phyloP scores from a whole-genome alignment of 2,888 invertebrate species.

The Julus scanicus region DNA sequence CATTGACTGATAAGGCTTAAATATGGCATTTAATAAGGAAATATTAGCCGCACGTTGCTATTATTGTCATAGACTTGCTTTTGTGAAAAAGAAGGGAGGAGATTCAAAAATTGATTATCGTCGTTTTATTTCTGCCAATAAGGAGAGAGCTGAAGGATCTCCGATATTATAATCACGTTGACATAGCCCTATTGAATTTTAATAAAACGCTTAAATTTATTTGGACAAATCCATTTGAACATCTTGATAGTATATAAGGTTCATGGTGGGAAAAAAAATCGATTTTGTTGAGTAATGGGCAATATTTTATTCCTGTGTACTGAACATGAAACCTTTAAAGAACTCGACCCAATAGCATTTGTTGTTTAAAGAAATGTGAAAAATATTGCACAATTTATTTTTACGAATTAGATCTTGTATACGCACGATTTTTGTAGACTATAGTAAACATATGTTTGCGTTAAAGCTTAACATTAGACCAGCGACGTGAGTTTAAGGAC shows the following conservation, averaged over 20 bases:
- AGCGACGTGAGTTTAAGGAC: too few relatives aligned
- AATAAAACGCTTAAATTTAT: neutral
- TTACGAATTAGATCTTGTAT: too few relatives aligned
- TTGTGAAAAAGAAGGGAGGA: neutral
- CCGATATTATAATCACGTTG: constrained; percentile 2
- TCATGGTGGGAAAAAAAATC: neutral
- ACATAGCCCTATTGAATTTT: neutral
- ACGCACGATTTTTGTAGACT: too few relatives aligned
- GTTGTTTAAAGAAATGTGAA: too few relatives aligned
- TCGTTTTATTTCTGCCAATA: neutral
- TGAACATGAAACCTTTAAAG: neutral
- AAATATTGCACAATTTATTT: too few relatives aligned
- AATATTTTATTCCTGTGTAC: neutral
- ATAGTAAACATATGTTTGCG: too few relatives aligned
- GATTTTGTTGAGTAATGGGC: neutral
- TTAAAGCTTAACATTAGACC: too few relatives aligned
- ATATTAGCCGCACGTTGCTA: neutral
- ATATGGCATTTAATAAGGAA: neutral
- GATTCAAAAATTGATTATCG: constrained; percentile 11
- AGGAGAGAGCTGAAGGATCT: neutral
- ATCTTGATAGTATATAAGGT: neutral
- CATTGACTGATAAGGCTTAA: neutral
- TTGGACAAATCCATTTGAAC: constrained; percentile 1
- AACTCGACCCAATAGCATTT: too few relatives aligned
- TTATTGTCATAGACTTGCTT: neutral